phyloP scores from a whole-genome alignment of 1,140 invertebrate genomes.

The Camponotus floridanus region DNA sequence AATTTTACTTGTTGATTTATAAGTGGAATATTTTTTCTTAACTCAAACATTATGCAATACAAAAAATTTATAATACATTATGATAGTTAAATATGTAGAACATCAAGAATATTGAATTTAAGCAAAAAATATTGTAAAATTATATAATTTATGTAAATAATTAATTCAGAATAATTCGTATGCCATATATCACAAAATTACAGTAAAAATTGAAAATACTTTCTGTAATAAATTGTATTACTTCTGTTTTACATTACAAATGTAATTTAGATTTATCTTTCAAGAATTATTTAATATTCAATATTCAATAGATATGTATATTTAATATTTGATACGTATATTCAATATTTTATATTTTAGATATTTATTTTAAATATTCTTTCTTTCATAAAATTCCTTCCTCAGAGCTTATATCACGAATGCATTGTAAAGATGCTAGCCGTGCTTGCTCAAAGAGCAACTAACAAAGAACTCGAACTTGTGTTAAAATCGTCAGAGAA shows the following conservation, averaged over 20 bases:
- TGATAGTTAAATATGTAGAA: background rate
- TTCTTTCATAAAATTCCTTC: slow-evolving; percentile 34
- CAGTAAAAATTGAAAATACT: background rate
- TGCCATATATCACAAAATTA: background rate
- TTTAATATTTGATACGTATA: background rate
- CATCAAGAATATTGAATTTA: background rate
- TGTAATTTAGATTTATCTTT: background rate
- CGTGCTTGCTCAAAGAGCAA: slow-evolving; percentile 33
- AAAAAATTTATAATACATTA: background rate
- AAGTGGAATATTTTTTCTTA: background rate
- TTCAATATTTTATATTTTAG: background rate
- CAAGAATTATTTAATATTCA: background rate
- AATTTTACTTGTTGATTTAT: slow-evolving; percentile 23
- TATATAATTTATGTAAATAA: slow-evolving; percentile 12
- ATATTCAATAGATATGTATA: background rate
- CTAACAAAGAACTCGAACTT: slow-evolving; percentile 18
- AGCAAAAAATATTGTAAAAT: background rate
- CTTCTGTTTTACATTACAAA: background rate
- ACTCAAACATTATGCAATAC: background rate
- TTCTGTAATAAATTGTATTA: slow-evolving; percentile 20
- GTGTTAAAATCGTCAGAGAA: slow-evolving; percentile 50
- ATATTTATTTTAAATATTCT: background rate
- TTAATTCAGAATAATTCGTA: slow-evolving; percentile 7
- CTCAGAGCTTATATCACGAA: slow-evolving; percentile 45
- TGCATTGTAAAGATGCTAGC: slow-evolving; percentile 36